phyloP scores from a whole-genome alignment of 1,140 invertebrate species.

The Campoletis sonorensis region DNA sequence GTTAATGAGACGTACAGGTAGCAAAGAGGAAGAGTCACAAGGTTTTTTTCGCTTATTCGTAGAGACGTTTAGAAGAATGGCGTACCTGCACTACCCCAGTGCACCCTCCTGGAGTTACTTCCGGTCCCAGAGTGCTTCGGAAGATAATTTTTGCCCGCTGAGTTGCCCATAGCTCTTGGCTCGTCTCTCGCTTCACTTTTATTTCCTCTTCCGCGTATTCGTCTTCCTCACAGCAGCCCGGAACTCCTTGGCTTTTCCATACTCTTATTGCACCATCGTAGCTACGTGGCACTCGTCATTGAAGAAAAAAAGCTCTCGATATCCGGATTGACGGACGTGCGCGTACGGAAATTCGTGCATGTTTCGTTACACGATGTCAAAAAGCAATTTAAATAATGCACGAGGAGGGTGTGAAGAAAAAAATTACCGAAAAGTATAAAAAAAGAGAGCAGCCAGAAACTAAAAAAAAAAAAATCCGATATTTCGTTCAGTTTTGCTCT shows the following conservation, averaged over 20 bases:
- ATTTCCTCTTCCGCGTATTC: constrained; percentile 23
- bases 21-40: neutral
- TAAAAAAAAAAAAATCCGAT: constrained; percentile 33
- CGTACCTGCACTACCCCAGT: constrained; percentile 73
- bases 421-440: neutral
- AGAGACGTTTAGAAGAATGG: neutral
- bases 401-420: neutral
- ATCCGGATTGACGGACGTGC: constrained; percentile 22
- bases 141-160: constrained; percentile 66
- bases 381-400: neutral
- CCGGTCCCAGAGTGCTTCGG: constrained; percentile 55
- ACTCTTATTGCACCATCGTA: neutral
- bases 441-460: neutral
- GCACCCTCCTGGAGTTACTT: constrained; percentile 62
- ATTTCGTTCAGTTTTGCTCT: constrained; percentile 13
- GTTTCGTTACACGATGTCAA: neutral
- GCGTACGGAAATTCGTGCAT: neutral
- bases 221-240: constrained; percentile 6
- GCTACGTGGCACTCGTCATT: neutral
- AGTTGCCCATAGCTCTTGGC: constrained; percentile 68
- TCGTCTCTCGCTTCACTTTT: neutral
- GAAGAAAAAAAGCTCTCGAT: constrained; percentile 1
- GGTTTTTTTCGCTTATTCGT: neutral
- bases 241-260: constrained; percentile 38
- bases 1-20: no score